Evolutionary conservation across 2,888 invertebrate genomes (phyloP).

Genomic region (Clanis bilineata): DNA sequence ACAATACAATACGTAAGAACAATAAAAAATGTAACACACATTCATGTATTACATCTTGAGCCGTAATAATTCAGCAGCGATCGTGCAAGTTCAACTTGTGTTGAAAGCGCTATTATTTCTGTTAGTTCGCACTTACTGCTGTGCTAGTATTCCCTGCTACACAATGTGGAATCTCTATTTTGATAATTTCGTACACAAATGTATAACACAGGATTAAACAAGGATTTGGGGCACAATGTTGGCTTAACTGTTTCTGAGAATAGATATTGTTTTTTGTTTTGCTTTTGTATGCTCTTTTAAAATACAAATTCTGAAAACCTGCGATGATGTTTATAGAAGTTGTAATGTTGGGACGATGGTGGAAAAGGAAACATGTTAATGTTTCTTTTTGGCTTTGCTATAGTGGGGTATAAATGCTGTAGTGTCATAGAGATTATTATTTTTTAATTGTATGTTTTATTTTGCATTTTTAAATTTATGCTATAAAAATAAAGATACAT

Average conservation of each 20-base stretch:
- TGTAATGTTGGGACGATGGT: too few species aligned
- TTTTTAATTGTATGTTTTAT: too few species aligned
- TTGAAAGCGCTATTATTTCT: slow-evolving; percentile 41
- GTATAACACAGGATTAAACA: not conserved
- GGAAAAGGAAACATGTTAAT: too few species aligned
- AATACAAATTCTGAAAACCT: too few species aligned
- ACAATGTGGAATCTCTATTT: not conserved
- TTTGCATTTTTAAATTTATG: too few species aligned
- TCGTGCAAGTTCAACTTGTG: slow-evolving; percentile 34
- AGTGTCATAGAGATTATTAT: too few species aligned
- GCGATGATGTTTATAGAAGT: too few species aligned
- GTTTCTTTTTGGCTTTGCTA: too few species aligned
- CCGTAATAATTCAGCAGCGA: slow-evolving; percentile 35
- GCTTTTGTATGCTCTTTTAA: too few species aligned
- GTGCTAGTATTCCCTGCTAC: slow-evolving; percentile 36
- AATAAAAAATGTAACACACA: not conserved
- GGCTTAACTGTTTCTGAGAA: not conserved
- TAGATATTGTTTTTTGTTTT: too few species aligned
- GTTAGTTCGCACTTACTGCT: slow-evolving; percentile 35
- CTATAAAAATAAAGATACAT: too few species aligned
- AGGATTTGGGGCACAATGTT: not conserved
- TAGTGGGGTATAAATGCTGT: too few species aligned
- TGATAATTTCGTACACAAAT: not conserved
- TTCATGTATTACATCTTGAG: slow-evolving; percentile 1
- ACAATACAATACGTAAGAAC: not conserved